These are phyloP conservation scores for Lasiurus cinereus DNA, from an alignment of 2,113 vertebrate genomes.

Conservation along the genomic window DNA sequence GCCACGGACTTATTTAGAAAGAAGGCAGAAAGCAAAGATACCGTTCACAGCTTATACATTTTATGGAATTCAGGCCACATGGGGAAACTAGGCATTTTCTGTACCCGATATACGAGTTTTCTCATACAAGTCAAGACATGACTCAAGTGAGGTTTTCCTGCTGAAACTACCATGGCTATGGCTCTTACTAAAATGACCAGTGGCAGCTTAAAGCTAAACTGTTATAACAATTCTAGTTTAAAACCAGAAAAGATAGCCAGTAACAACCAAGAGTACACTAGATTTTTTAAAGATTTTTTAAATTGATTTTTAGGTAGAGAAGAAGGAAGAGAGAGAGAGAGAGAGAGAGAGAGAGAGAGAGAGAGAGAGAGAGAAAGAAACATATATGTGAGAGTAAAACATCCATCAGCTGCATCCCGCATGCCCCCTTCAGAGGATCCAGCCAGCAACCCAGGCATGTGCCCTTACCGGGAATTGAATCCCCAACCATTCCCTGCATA, in stretches of 20 bases:
- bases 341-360: no score
- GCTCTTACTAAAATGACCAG: background rate
- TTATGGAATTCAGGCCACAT: background rate
- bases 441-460: no score
- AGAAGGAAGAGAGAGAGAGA: no score
- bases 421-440: no score
- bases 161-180: background rate
- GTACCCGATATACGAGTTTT: background rate
- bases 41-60: fast-evolving
- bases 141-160: background rate
- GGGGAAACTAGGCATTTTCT: background rate
- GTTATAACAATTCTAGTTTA: background rate
- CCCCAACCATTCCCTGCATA: no score
- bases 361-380: no score
- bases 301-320: no score
- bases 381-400: no score
- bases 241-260: background rate
- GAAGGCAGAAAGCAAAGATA: background rate
- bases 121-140: background rate
- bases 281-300: no score
- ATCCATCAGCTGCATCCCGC: no score
- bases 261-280: background rate
- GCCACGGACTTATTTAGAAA: background rate
- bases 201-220: background rate
- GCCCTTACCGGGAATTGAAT: no score